These are phyloP conservation scores for Polymixis lichenea DNA, from an alignment of 2,888 invertebrate species.

Conservation along the genomic window DNA sequence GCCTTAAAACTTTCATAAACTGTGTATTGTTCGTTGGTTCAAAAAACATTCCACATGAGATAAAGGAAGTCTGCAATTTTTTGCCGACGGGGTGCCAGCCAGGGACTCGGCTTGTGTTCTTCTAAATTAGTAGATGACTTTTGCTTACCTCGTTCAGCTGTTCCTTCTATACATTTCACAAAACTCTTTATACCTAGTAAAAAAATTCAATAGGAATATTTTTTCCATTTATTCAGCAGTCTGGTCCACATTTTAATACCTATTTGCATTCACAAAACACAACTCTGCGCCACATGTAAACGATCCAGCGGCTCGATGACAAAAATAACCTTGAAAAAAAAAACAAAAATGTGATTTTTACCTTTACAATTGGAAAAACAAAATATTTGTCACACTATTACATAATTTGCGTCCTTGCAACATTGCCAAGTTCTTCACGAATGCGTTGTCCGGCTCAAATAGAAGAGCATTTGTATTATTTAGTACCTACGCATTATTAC, in stretches of 20 bases:
- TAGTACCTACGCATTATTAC: slow-evolving; percentile 72
- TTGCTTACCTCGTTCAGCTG: background rate
- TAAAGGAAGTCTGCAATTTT: background rate
- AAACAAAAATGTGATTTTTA: slow-evolving; percentile 42
- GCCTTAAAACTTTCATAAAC: background rate
- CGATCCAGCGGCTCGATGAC: slow-evolving; percentile 25
- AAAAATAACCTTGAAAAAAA: slow-evolving; percentile 57
- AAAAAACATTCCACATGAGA: background rate
- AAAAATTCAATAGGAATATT: background rate
- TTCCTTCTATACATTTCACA: background rate
- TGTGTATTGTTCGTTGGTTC: background rate
- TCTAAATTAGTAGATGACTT: background rate
- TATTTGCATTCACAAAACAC: background rate
- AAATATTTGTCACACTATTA: slow-evolving; percentile 63
- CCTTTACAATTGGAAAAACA: slow-evolving; percentile 62
- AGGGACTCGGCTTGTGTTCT: background rate
- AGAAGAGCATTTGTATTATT: slow-evolving; percentile 70
- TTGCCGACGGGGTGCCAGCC: background rate
- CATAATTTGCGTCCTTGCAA: slow-evolving; percentile 77
- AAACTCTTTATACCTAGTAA: too few relatives aligned
- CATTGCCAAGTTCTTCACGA: slow-evolving; percentile 80
- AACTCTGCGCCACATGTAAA: slow-evolving; percentile 6
- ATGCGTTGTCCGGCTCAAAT: slow-evolving; percentile 74
- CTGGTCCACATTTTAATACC: background rate
- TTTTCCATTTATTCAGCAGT: background rate